phyloP scores from a whole-genome alignment of 2,113 vertebrate genomes.

The Deroptyus accipitrinus region DNA sequence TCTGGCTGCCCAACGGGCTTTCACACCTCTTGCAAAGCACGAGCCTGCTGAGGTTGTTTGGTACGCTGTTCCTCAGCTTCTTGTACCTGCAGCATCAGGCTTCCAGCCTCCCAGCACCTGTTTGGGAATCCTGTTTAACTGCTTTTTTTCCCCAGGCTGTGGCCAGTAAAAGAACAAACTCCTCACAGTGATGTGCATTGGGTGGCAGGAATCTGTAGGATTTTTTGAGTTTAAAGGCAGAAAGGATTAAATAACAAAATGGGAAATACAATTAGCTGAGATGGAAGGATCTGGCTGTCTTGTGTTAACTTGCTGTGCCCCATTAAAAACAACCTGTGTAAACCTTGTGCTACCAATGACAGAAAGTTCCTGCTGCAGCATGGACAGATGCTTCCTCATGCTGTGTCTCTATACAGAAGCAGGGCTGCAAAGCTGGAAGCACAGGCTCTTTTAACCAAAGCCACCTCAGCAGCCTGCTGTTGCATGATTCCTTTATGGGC shows the following conservation, averaged over 20 bases:
- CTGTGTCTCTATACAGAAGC: neutral
- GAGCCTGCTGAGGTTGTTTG: neutral
- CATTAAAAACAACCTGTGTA: neutral
- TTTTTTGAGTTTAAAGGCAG: neutral
- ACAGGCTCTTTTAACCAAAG: neutral
- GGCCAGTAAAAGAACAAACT: neutral
- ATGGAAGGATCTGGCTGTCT: neutral
- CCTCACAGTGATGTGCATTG: neutral
- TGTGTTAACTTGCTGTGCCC: neutral
- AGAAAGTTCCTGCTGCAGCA: neutral
- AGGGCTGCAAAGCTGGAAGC: neutral
- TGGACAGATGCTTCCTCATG: too few species aligned
- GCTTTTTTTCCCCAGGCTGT: neutral
- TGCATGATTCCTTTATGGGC: rapidly evolving
- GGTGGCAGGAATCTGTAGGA: neutral
- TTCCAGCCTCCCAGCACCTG: neutral
- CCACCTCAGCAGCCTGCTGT: neutral
- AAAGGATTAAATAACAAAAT: neutral
- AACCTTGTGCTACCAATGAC: neutral
- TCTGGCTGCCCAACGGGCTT: neutral
- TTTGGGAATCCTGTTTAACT: neutral
- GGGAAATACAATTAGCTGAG: neutral
- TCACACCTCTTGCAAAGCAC: neutral
- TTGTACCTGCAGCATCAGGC: neutral
- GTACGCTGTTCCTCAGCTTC: neutral